A percentile compares a stretch with the other conserved stretches of the same genome.
Conservation (phyloP, 2,113 vertebrate species). For the Cyprinodon variegatus region DNA sequence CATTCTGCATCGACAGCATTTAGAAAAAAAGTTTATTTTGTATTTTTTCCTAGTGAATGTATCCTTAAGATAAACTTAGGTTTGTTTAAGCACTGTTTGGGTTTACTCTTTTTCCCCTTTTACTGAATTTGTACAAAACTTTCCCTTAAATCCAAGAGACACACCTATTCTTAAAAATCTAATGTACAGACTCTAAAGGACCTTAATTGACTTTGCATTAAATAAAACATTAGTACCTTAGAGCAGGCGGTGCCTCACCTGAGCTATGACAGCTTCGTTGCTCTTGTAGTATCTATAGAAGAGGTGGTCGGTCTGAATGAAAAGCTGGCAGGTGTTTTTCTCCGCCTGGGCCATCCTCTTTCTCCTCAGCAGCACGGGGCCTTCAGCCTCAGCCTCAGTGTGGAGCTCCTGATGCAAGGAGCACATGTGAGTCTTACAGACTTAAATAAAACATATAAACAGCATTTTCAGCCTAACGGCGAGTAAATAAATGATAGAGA, state of each 20-base stretch:
- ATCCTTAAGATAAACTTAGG: not conserved
- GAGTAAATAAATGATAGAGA: conserved; percentile 55
- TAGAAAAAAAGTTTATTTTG: not conserved
- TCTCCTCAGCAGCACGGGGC: conserved; percentile 85
- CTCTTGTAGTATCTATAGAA: conserved; percentile 95
- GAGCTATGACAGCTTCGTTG: conserved; percentile 92
- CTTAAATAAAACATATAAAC: conserved; percentile 61
- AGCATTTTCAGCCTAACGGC: conserved; percentile 37
- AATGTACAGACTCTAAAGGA: not conserved
- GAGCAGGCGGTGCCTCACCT: conserved; percentile 58
- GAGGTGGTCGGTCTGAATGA: conserved; percentile 98
- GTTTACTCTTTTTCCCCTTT: too few species aligned
- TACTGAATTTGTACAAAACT: too few species aligned
- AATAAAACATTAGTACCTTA: too few species aligned
- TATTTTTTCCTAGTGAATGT: not conserved
- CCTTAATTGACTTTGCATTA: too few species aligned
- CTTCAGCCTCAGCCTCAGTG: conserved; percentile 35
- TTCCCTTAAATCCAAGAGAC: too few species aligned
- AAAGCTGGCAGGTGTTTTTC: conserved; percentile 97
- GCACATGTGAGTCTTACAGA: not conserved
- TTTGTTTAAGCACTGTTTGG: not conserved
- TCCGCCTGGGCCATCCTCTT: conserved; percentile 91
- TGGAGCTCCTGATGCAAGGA: conserved; percentile 56
- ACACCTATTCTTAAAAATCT: too few species aligned
- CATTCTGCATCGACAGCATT: not conserved